Evolutionary conservation across 1,140 invertebrate genomes (phyloP), one percentile per base, ranked within the genome.

Genomic region (Sesamia nonagrioides): DNA sequence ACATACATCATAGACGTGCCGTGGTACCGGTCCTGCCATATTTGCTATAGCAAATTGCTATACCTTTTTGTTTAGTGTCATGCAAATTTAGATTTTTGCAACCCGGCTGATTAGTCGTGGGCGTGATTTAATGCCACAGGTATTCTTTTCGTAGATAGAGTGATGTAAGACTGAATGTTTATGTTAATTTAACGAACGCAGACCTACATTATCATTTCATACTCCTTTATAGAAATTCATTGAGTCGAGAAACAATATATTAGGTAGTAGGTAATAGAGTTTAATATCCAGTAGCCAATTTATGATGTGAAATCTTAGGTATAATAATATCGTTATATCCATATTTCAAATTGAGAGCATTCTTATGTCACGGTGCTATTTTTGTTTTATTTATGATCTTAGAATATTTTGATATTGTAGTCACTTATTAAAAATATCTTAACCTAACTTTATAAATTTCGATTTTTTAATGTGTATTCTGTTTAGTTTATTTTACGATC

Each of bases 11-110:
- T 18, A 27, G 37, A 8, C 45, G 6, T 15, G 56, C 69, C n/a
- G 5, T 76, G 60, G n/a, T 71, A 78, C 50, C 63, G 76, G 76
- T 78, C 21, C 78, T 82, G 78, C 79, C 79, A 61, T 80, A 74
- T 69, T 58, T 66, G 77, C 76, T 58, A 60, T 74, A 76, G 11
- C 60, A 50, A 66, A 68, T 52, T 68, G 60, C 54, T 77, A 50
- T 58, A 58, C 37, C 21, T 40, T 27, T 60, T 78, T 78, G 63
- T 71, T 80, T 74, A 72, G 80, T 84, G 78, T 83, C 76, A 88
- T 85, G 84, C 83, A 80, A 84, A 88, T 88, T 71, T 74, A 63
- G 50, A 85, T 82, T 87, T 86, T 87, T 86, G 83, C 82, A 84
- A 84, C 45, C 45, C 66, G 63, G 45, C 71, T 77, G 11, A 54